Percentiles rank a stretch among this genome's conserved stretches.
Conservation (phyloP, 2,888 invertebrate species). For the Drosophila neotestacea region DNA sequence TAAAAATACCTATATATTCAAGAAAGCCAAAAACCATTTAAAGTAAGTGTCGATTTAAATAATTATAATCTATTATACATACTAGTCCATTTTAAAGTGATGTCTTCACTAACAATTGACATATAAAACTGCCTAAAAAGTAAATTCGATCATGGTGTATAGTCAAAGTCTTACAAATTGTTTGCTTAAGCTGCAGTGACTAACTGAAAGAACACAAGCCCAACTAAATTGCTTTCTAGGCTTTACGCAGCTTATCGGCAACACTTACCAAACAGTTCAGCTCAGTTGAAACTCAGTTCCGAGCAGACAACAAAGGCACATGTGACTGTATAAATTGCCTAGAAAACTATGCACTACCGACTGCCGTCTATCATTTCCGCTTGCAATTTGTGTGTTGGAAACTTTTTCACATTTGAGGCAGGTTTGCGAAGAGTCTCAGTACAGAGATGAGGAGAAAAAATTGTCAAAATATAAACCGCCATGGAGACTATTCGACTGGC, state of each 20-base stretch:
- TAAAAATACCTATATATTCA: no score
- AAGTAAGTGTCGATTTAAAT: no score
- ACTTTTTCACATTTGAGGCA: slow-evolving; percentile 8
- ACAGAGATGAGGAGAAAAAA: slow-evolving; percentile 38
- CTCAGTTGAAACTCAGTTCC: neutral
- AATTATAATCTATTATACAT: neutral
- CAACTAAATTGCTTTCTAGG: slow-evolving; percentile 58
- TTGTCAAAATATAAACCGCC: slow-evolving; percentile 77
- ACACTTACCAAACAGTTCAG: slow-evolving; percentile 30
- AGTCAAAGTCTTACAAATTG: slow-evolving; percentile 18
- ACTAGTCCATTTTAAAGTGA: neutral
- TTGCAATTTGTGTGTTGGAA: slow-evolving; percentile 73
- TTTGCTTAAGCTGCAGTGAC: slow-evolving; percentile 13
- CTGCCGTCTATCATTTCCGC: slow-evolving; percentile 82
- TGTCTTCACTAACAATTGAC: neutral
- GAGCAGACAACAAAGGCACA: slow-evolving; percentile 68
- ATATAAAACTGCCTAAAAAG: neutral
- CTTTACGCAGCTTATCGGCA: slow-evolving; percentile 32
- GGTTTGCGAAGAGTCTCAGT: no score
- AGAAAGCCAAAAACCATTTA: no score
- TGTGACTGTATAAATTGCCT: slow-evolving; percentile 73
- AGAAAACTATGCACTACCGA: slow-evolving; percentile 73
- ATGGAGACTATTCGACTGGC: slow-evolving; percentile 28
- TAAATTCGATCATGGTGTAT: neutral
- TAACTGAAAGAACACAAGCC: slow-evolving; percentile 20